These are phyloP conservation scores for Halisarca cf. caerulea DNA, from an alignment of 37 sponge, comb jelly and placozoan species.

Conservation along the genomic window DNA sequence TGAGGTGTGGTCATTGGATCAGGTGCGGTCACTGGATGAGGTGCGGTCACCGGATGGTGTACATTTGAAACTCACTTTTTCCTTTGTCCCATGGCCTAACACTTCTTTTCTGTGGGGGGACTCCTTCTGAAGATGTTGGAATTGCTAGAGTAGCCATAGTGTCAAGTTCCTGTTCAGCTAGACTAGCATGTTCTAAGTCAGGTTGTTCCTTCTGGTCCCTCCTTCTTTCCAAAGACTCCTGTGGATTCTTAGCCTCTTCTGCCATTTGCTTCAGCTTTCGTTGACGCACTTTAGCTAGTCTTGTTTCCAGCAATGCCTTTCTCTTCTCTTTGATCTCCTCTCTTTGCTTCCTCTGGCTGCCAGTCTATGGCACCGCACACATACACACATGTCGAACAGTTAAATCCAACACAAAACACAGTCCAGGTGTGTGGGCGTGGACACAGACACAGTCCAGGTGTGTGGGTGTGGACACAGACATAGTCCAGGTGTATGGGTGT, in stretches of 20 bases:
- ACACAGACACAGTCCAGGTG: no score
- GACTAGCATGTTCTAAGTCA: background rate
- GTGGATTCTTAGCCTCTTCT: background rate
- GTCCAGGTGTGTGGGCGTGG: no score
- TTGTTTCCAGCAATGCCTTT: constrained; percentile 58
- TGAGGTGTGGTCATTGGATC: no score
- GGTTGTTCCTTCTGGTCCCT: background rate
- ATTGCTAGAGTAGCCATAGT: background rate
- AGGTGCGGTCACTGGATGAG: no score
- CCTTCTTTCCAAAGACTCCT: background rate
- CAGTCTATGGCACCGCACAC: constrained; percentile 60
- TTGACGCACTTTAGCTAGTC: constrained; percentile 70
- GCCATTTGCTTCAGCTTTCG: constrained; percentile 36
- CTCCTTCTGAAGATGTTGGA: background rate
- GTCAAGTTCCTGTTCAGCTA: background rate
- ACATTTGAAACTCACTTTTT: constrained; percentile 44
- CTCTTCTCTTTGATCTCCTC: constrained; percentile 66
- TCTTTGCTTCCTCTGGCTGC: constrained; percentile 61
- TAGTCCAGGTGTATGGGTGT: no score
- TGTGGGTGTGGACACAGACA: background rate
- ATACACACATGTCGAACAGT: background rate
- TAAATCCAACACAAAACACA: background rate
- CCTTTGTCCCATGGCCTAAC: constrained; percentile 89
- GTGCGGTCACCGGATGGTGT: no score
- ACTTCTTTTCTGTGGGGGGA: background rate